A percentile compares a stretch with the other conserved stretches of the same genome.
Evolutionary conservation across 2,113 vertebrate genomes (phyloP).

Genomic region (Rhodinocichla rosea): DNA sequence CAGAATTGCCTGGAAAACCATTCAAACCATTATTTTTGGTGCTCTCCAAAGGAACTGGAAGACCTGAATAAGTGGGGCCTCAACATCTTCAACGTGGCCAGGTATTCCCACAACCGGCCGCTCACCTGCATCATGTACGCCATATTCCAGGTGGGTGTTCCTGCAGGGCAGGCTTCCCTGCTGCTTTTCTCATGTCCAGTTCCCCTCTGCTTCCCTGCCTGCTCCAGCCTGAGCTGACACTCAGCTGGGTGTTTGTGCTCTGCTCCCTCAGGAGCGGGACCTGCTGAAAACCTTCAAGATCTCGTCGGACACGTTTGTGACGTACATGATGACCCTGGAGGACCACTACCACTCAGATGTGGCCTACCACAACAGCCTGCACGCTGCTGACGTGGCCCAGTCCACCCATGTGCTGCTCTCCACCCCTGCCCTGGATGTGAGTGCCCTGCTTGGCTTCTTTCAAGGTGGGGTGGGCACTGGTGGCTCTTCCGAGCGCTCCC

Average conservation of each 20-base stretch:
- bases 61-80: constrained; percentile 97
- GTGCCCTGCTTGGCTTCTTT: neutral
- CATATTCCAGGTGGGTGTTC: constrained; percentile 89
- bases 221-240: rapidly evolving
- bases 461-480: neutral
- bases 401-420: constrained; percentile 96
- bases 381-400: constrained; percentile 95
- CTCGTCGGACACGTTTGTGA: constrained; percentile 92
- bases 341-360: constrained; percentile 95
- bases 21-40: neutral
- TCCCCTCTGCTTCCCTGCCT: neutral
- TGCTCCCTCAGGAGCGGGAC: constrained; percentile 85
- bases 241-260: neutral
- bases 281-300: constrained; percentile 96
- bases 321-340: constrained; percentile 98
- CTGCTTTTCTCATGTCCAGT: rapidly evolving
- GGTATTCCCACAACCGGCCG: constrained; percentile 90
- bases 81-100: constrained; percentile 93
- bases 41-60: constrained; percentile 84
- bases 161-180: rapidly evolving
- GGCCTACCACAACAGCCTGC: constrained; percentile 97
- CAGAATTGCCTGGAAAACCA: neutral
- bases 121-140: constrained; percentile 96
- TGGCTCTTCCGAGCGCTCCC: neutral
- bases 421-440: constrained; percentile 93